phyloP scores from a whole-genome alignment of 2,113 vertebrate species.

The Ammodytes marinus region DNA sequence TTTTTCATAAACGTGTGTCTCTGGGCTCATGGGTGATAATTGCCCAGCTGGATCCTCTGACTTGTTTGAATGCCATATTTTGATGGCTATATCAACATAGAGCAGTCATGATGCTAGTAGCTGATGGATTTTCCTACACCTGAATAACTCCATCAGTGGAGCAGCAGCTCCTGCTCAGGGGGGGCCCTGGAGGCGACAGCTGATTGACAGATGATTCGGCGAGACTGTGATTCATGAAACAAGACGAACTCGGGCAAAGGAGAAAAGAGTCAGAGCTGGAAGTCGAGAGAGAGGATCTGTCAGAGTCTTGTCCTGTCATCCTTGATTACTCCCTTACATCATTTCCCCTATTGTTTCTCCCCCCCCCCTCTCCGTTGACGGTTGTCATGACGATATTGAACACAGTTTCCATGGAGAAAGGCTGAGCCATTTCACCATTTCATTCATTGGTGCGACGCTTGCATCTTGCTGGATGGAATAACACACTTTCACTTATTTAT shows the following conservation, averaged over 20 bases:
- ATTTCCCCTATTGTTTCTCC: slow-evolving; percentile 67
- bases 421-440: slow-evolving; percentile 67
- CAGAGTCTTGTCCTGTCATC: slow-evolving; percentile 57
- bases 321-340: slow-evolving; percentile 61
- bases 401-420: slow-evolving; percentile 86
- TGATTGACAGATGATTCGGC: slow-evolving; percentile 39
- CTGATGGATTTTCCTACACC: slow-evolving; percentile 36
- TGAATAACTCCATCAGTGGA: slow-evolving; percentile 46
- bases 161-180: not conserved
- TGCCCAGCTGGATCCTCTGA: slow-evolving; percentile 32
- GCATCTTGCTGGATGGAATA: slow-evolving; percentile 25
- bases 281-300: slow-evolving; percentile 27
- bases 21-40: slow-evolving; percentile 38
- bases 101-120: slow-evolving; percentile 9
- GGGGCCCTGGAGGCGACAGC: not conserved
- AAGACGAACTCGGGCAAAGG: slow-evolving; percentile 34
- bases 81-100: slow-evolving; percentile 51
- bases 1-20: slow-evolving; percentile 10
- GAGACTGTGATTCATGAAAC: slow-evolving; percentile 44
- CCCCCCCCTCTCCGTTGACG: slow-evolving; percentile 64
- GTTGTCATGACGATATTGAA: slow-evolving; percentile 87
- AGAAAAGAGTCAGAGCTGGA: slow-evolving; percentile 24
- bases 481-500: slow-evolving; percentile 15
- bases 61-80: slow-evolving; percentile 36
- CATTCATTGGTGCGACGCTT: slow-evolving; percentile 41